Evolutionary conservation across 2,888 invertebrate species (phyloP), one percentile per base, ranked within the genome.

Genomic region (Parascotia fuliginaria): DNA sequence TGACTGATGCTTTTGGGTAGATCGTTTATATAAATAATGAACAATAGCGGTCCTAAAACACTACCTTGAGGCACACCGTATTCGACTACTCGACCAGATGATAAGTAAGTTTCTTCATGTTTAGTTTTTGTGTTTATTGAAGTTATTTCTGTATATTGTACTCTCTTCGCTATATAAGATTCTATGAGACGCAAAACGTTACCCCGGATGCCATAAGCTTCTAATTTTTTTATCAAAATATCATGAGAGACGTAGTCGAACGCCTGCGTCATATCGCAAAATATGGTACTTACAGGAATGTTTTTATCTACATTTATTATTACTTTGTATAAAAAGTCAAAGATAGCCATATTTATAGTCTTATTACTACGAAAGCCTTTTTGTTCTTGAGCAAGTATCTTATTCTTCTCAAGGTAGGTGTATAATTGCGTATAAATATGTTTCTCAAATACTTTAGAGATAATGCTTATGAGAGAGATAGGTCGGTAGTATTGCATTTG

Each of bases 401-500:
- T 27, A 9, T 28, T n/a, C 11, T 28, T 37, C 12, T 37, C 43
- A 16, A 43, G 12, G 16, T 28, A 43, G 3, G 11, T 12, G 11
- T 34, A 11, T 14, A 43, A 9, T 3, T 16, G n/a, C 1, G 9
- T 28, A 14, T 43, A 36, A 4, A 43, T 36, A 15, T 16, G 27
- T 15, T 22, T 43, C 12, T 37, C 31, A 34, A 34, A 34, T 34
- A 34, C 12, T n/a, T 42, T 36, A 9, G 34, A 42, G 1, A 34
- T 3, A 11, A 36, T 24, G 9, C 33, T 22, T n/a, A 36, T n/a
- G 16, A 43, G 28, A 16, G 42, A 28, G 3, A 43, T 36, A 4
- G 42, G 42, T 43, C 42, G 34, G 33, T 43, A 43, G 34, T 28
- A 14, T 27, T 42, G 9, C 19, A 42, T 16, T 7, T 27, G 5